Base-by-base conservation (phyloP, 2,113 vertebrate species). In the Peromyscus maniculatus region DNA sequence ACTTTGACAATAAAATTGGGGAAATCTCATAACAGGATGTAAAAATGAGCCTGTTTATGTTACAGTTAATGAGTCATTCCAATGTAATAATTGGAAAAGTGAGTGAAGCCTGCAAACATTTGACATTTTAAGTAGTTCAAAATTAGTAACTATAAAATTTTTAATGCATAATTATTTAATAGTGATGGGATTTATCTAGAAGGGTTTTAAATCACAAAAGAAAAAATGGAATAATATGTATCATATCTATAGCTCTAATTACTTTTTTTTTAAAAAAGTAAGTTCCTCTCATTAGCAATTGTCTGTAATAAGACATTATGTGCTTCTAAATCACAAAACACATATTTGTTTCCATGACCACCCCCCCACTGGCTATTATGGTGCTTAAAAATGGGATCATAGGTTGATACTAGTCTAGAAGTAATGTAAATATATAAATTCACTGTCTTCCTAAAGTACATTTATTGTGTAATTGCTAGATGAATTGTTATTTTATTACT, bases 121-220 rank as follows among this genome's bases (percentile, higher is more conserved):
- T 98, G 96, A 96, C 75, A 97, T 97, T 98, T 98, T 95, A 98
- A 98, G 93, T 97, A 97, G 96, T 97, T 96, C 98, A 97, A 97
- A 98, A 98, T 97, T 94, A 97, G 84, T 94, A 98, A 97, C 90
- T 95, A 96, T 97, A 97, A 97, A 98, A 98, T 31, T 84, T 97
- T 98, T 98, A 98, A 98, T 97, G 84, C 8, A 7, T 93, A 92
- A 75, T 94, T 93, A 92, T 92, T 97, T 97, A 98, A 98, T 97
- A 96, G 46, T 79, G 79, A 95, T 97, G 67, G 93, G 96, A 97
- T 96, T 46, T 96, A 93, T 77, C 78, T 96, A 83, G 94, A 94
- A 55, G 93, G 49, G 91, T 98, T 97, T 98, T 98, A 97, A 98
- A 96, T 98, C 97, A 97, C 89, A 97, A 97, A 97, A 59, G 62